phyloP scores from a whole-genome alignment of 1,140 invertebrate species.

The Antheraea mylitta region DNA sequence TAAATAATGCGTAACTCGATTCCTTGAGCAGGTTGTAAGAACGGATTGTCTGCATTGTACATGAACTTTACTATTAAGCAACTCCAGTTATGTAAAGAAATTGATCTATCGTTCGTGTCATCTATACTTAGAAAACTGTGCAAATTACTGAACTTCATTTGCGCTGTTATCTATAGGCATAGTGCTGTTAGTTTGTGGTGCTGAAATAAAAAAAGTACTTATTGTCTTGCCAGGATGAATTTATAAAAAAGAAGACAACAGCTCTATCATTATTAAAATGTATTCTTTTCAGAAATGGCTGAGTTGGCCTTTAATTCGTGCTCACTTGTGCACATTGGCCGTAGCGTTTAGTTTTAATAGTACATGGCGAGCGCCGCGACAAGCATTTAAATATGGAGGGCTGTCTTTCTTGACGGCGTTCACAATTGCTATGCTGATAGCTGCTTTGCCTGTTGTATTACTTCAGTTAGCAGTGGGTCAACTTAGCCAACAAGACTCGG shows the following conservation, averaged over 20 bases:
- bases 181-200: no score
- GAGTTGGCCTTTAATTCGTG: constrained; percentile 41
- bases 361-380: constrained; percentile 77
- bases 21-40: no score
- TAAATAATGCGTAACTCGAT: no score
- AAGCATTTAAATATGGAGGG: constrained; percentile 76
- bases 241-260: background rate
- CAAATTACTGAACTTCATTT: no score
- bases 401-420: constrained; percentile 85
- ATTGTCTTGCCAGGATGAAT: no score
- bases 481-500: constrained; percentile 87
- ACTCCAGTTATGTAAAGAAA: no score
- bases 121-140: no score
- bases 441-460: constrained; percentile 87
- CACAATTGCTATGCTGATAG: constrained; percentile 80
- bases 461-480: constrained; percentile 89
- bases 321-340: constrained; percentile 73
- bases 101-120: no score
- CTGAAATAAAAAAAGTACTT: no score
- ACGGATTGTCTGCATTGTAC: no score
- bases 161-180: no score
- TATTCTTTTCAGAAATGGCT: constrained; percentile 36
- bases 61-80: no score
- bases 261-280: background rate
- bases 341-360: constrained; percentile 77